phyloP scores from a whole-genome alignment of 2,797 vertebrate genomes.

The Antennarius maculatus region DNA sequence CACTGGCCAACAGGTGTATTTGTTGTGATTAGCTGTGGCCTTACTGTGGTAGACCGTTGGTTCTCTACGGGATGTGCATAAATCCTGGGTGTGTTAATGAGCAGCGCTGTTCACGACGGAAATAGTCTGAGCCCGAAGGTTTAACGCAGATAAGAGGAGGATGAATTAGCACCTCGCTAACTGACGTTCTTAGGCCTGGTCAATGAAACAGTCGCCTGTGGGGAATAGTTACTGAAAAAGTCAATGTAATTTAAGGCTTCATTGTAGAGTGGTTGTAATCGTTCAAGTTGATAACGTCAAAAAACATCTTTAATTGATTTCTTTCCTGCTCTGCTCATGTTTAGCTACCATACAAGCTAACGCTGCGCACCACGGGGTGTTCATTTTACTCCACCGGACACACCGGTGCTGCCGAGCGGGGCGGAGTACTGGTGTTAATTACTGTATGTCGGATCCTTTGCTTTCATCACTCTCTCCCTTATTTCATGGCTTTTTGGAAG shows the following conservation, averaged over 20 bases:
- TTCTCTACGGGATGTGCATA: neutral
- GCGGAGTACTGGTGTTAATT: constrained; percentile 5
- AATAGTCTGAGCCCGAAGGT: constrained; percentile 38
- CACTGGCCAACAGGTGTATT: constrained; percentile 53
- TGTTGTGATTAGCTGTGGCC: constrained; percentile 20
- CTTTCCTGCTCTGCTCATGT: constrained; percentile 21
- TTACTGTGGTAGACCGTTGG: neutral
- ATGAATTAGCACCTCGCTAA: constrained; percentile 63
- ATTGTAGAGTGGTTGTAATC: neutral
- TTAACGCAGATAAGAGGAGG: constrained; percentile 57
- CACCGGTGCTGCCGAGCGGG: constrained; percentile 46
- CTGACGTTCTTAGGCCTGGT: constrained; percentile 40
- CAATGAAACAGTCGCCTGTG: neutral
- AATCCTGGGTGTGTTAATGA: neutral
- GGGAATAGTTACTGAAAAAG: neutral
- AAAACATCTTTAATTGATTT: constrained; percentile 9
- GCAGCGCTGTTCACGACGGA: constrained; percentile 11
- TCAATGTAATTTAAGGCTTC: neutral
- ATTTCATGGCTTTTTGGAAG: no score
- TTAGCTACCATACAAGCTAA: constrained; percentile 65
- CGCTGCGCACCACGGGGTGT: constrained; percentile 49
- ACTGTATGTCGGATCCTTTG: neutral
- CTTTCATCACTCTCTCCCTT: no score
- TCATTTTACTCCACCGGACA: constrained; percentile 47
- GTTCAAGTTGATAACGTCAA: neutral